Base-by-base conservation (phyloP, 2,888 invertebrate species). In the Watsonalla binaria region DNA sequence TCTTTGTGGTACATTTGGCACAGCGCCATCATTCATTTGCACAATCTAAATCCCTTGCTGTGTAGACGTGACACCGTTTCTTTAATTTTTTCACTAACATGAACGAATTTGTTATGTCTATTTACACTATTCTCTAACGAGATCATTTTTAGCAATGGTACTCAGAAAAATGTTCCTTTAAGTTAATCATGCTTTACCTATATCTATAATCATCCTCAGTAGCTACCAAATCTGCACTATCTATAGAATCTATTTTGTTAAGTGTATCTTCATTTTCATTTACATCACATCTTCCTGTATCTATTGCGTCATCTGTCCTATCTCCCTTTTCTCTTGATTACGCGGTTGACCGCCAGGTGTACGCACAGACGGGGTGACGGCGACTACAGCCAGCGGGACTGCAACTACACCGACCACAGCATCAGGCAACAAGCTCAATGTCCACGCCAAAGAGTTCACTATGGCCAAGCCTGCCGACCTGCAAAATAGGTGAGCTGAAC, bases 401-500 rank as follows among this genome's bases (percentile, higher is more conserved):
- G 66, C 77, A 55, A 63, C 69, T 58, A 58, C 71, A 0, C 78
- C 74, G 47, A 80, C 65, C 65, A 54, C 78, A 61, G 64, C 76
- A 53, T 58, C 86, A 66, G 59, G 71, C 71, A 94, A 94, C 80
- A 94, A 94, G 86, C 92, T 97, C 70, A 97, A 97, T 85, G 96
- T 96, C 63, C 95, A 96, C 90, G 97, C 97, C 58, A 96, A 96
- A 92, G 97, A 97, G 92, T 97, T 97, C 90, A 95, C 95, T 73
- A 96, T 96, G 95, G 93, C 93, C 80, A 93, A 93, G 86, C 92
- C 92, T 47, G 80, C 91, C 75, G 90, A 91, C 71, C 82, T 86
- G 66, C 87, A 91, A 65, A 84, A 81, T 83, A 85, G 90, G 90
- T 90, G 68, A 88, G 89, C 75, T 54, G 37, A 4, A 46, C 47